A percentile compares a stretch with the other conserved stretches of the same genome.
Evolutionary conservation across 2,797 vertebrate species (phyloP).

Genomic region (Astyanax mexicanus): DNA sequence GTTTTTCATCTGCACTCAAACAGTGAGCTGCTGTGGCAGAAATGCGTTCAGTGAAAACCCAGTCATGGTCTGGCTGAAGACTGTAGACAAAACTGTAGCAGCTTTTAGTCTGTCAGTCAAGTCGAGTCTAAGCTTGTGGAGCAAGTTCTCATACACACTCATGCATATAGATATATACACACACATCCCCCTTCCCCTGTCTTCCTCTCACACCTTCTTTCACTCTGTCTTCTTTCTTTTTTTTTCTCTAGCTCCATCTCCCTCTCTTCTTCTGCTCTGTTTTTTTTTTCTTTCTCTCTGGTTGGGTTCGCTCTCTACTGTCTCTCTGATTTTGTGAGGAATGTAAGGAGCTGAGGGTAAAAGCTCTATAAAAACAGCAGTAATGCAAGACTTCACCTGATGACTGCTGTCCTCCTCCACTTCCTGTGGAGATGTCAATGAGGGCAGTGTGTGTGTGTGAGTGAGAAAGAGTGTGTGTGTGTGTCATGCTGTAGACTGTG

Average conservation of each 20-base stretch:
- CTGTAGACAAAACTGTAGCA: constrained; percentile 41
- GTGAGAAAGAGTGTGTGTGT: constrained; percentile 23
- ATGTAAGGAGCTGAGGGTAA: constrained; percentile 36
- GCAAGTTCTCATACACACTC: not conserved
- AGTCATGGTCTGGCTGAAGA: constrained; percentile 39
- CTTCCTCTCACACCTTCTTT: not conserved
- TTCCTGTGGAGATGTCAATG: constrained; percentile 44
- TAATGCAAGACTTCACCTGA: constrained; percentile 37
- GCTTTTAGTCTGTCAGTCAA: constrained; percentile 33
- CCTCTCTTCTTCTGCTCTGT: constrained; percentile 35
- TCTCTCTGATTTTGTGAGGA: constrained; percentile 30
- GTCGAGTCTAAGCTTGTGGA: constrained; percentile 58
- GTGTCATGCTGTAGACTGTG: constrained; percentile 23
- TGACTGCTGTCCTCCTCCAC: constrained; percentile 33
- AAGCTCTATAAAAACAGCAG: constrained; percentile 28
- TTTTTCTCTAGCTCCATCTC: constrained; percentile 55
- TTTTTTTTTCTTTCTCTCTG: constrained; percentile 1
- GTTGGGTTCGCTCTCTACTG: not conserved
- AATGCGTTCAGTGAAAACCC: constrained; percentile 10
- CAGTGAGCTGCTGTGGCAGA: not conserved
- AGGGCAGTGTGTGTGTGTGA: constrained; percentile 46
- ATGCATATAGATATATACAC: not conserved
- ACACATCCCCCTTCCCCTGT: constrained; percentile 15
- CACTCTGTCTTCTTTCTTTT: too few relatives aligned
- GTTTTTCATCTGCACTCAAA: not conserved